Evolutionary conservation across 2,113 vertebrate species (phyloP), one percentile per base, ranked within the genome.

Genomic region (Macrotus californicus): DNA sequence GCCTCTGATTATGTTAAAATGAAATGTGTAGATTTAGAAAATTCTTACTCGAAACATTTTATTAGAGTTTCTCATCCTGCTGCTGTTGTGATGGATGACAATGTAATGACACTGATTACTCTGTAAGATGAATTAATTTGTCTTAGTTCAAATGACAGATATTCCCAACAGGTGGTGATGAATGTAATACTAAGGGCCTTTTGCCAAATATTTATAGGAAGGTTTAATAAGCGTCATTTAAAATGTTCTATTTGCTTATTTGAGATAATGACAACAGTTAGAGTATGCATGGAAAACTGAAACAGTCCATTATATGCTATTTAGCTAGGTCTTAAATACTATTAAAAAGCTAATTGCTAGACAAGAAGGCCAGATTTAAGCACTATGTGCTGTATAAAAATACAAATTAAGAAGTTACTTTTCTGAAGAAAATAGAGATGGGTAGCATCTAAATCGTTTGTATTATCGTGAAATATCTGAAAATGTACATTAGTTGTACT

Each of bases 371-470:
- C 10, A 93, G 41, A 89, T 96, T 94, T 52, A 61, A 97, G 95
- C 26, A 61, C 36, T 93, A n/a, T 15, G 41, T 52, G 39, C 56
- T 86, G 1, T 93, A 52, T 92, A 85, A 54, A 64, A 97, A 87
- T 91, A 79, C 95, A 95, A 93, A 96, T 94, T 91, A 96, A 94
- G 52, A 84, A 87, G 95, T 94, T 91, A 26, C 43, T 97, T 98
- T 97, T 87, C 36, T 95, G 81, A 54, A 79, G 22, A 48, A 95
- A 73, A 70, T 66, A 96, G 66, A 85, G 7, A 46, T 36, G 46
- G 59, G 31, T 21, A 94, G 16, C 56, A 64, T 29, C 48, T 73
- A 72, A 59, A 24, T 94, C 66, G 15, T 34, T 83, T 0, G 0
- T 87, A 75, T 97, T 82, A 36, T 96, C 87, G 82, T 88, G 56